Base-by-base conservation (phyloP, 1,140 invertebrate species). In the Zaprionus africanus region DNA sequence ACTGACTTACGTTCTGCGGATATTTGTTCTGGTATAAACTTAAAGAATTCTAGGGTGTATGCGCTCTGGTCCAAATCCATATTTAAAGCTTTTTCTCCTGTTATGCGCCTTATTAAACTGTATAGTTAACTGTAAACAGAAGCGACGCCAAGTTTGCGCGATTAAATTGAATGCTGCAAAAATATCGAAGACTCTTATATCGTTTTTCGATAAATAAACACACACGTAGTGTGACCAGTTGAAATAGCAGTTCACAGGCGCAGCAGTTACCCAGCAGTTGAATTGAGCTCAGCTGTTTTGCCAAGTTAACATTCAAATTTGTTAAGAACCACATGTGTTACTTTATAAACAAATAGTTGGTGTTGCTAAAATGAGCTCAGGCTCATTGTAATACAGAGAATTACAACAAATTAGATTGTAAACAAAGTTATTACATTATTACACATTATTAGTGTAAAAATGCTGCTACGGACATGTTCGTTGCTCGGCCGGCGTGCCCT, bases 21-120 rank as follows among this genome's bases (percentile, higher is more conserved):
- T 19, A 85, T 67, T 36, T 91, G 81, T 15, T 86, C 70, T 0
- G 82, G 62, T 1, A 84, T 82, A 31, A 91, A 92, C 41, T 79
- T 79, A 22, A 92, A 92, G 34, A 77, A 77, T 41, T 90, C 75
- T 28, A 91, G 43, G 24, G 81, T 79, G 26, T 88, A 88, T 9
- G 80, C 67, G 15, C 22, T 76, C 0, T 77, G 69, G 22, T 60
- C 24, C 0, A 81, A 81, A 11, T 85, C 71, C 82, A 81, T 85
- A 31, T 26, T 43, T n/a, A 34, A 0, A 12, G 7, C n/a, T 4
- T 46, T 13, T 49, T n/a, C 7, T 19, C 15, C 13, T 19, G 22
- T 51, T 22, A 7, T 13, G 5, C 11, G 49, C 61, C 22, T 54
- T 19, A 22, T 4, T 43, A 0, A 59, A 36, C 17, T 41, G 24